Evolutionary conservation across 1,140 invertebrate species (phyloP).

Genomic region (Bombus soroeensis): DNA sequence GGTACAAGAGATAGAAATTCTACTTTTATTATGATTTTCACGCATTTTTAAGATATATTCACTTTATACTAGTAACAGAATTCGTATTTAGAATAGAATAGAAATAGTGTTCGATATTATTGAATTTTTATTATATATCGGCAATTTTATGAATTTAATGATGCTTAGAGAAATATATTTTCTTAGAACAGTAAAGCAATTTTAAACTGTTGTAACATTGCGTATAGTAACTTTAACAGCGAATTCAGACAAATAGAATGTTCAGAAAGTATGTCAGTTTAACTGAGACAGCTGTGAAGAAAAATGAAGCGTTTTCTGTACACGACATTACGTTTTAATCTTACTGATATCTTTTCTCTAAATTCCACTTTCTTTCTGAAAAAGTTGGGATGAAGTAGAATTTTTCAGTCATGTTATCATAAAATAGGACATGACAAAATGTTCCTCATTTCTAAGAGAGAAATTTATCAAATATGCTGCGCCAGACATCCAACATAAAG

Average conservation of each 20-base stretch:
- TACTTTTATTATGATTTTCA: too few relatives aligned
- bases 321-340: constrained; percentile 8
- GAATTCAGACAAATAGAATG: neutral
- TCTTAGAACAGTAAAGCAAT: neutral
- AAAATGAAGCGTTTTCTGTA: constrained; percentile 22
- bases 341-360: neutral
- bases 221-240: neutral
- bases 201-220: neutral
- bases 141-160: too few relatives aligned
- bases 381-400: neutral
- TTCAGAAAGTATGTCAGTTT: neutral
- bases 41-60: too few relatives aligned
- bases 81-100: too few relatives aligned
- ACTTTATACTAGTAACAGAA: too few relatives aligned
- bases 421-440: neutral
- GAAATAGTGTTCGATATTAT: too few relatives aligned
- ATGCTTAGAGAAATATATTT: too few relatives aligned
- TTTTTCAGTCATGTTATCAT: neutral
- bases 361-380: neutral
- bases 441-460: neutral
- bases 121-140: too few relatives aligned
- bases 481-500: too few relatives aligned
- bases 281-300: neutral
- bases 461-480: neutral
- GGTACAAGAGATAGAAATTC: too few relatives aligned